Conservation (phyloP, 2,797 vertebrate genomes). For the Pipistrellus pygmaeus region DNA sequence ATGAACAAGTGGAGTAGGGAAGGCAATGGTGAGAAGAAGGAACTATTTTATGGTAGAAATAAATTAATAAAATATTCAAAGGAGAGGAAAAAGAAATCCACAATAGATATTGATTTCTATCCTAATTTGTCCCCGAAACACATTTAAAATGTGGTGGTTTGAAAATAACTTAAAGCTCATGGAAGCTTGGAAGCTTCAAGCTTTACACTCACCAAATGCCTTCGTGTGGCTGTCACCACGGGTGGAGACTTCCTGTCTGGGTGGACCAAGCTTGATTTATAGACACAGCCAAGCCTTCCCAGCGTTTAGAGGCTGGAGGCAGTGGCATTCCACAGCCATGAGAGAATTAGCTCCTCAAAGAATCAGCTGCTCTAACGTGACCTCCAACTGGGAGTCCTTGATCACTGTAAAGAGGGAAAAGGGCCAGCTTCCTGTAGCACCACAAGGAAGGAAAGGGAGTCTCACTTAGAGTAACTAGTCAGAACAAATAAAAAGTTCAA, state of each 20-base stretch:
- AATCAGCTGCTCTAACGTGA: not conserved
- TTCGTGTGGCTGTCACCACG: not conserved
- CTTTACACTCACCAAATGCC: not conserved
- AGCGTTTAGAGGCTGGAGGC: constrained; percentile 7
- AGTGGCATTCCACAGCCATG: not conserved
- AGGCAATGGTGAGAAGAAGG: not conserved
- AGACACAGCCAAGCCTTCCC: not conserved
- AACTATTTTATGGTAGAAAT: constrained; percentile 11
- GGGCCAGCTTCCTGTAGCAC: not conserved
- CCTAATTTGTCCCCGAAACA: not conserved
- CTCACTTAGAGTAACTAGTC: not conserved
- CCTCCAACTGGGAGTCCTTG: not conserved
- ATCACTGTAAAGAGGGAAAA: not conserved
- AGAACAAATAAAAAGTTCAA: not conserved
- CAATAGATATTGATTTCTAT: not conserved
- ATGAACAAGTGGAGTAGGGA: not conserved
- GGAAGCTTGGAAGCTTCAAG: not conserved
- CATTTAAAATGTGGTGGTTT: not conserved
- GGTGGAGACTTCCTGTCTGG: constrained; percentile 11
- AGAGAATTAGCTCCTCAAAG: not conserved
- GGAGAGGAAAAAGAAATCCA: not conserved
- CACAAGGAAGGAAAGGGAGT: not conserved
- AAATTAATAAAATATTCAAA: not conserved
- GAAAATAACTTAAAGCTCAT: not conserved
- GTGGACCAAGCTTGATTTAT: not conserved